A percentile compares a stretch with the other conserved stretches of the same genome.
Conservation (phyloP, 1,140 invertebrate genomes). For the Bombus soroeensis region DNA sequence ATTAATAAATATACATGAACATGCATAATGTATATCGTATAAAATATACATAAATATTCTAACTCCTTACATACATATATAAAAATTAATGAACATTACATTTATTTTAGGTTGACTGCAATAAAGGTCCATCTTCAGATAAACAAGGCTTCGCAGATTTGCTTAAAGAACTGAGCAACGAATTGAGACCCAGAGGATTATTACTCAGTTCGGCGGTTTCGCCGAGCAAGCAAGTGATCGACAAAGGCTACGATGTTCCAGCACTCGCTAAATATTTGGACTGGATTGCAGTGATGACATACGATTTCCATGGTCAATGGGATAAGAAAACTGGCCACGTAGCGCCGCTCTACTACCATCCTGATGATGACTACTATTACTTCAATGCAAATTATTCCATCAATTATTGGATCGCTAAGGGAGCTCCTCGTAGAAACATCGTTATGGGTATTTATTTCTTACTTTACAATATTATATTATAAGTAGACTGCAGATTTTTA, state of each 20-base stretch:
- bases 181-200: constrained; percentile 88
- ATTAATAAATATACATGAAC: background rate
- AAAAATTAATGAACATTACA: background rate
- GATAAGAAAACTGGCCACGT: constrained; percentile 93
- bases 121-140: constrained; percentile 91
- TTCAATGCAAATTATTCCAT: constrained; percentile 90
- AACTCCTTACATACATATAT: background rate
- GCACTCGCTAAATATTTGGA: constrained; percentile 89
- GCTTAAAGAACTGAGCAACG: constrained; percentile 88
- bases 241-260: constrained; percentile 92
- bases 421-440: constrained; percentile 90
- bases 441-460: constrained; percentile 87
- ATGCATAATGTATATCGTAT: background rate
- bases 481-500: too few relatives aligned
- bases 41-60: background rate
- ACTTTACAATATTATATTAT: background rate
- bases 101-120: constrained; percentile 85
- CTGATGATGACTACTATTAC: constrained; percentile 83
- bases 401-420: constrained; percentile 94
- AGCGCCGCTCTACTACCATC: constrained; percentile 91
- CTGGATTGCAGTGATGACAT: constrained; percentile 93
- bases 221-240: constrained; percentile 93
- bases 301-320: constrained; percentile 94
- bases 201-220: constrained; percentile 93
- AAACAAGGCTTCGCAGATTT: constrained; percentile 90